These are phyloP conservation scores for Saturnia japonica DNA, from an alignment of 2,888 invertebrate species.

Conservation along the genomic window DNA sequence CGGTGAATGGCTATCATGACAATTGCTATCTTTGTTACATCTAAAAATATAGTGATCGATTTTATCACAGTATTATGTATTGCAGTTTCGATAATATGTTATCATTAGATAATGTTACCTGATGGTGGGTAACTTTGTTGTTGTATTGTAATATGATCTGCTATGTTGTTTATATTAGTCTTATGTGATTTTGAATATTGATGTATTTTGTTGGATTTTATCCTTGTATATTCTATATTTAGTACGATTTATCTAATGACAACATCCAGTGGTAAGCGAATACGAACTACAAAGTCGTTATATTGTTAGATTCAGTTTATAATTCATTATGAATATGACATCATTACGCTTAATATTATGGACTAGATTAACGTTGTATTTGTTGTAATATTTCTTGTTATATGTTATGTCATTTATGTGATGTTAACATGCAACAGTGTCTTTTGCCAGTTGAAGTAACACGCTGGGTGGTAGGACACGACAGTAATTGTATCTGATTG, in stretches of 20 bases:
- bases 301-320: not conserved
- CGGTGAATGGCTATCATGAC: not conserved
- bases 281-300: not conserved
- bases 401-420: not conserved
- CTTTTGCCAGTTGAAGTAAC: no score
- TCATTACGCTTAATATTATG: not conserved
- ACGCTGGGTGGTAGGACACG: no score
- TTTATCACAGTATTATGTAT: slow-evolving; percentile 2
- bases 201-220: not conserved
- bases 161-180: not conserved
- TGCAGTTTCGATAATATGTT: not conserved
- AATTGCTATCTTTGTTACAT: not conserved
- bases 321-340: not conserved
- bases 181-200: not conserved
- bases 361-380: not conserved
- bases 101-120: not conserved
- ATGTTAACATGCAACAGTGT: no score
- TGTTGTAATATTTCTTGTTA: not conserved
- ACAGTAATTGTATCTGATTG: no score
- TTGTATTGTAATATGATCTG: not conserved
- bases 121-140: not conserved
- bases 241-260: slow-evolving; percentile 3
- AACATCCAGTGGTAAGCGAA: not conserved
- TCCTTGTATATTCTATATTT: slow-evolving; percentile 7
- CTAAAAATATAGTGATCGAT: slow-evolving; percentile 8